A percentile compares a stretch with the other conserved stretches of the same genome.
These are phyloP conservation scores for Synanthedon myopaeformis DNA, from an alignment of 2,888 invertebrate genomes.

Conservation along the genomic window DNA sequence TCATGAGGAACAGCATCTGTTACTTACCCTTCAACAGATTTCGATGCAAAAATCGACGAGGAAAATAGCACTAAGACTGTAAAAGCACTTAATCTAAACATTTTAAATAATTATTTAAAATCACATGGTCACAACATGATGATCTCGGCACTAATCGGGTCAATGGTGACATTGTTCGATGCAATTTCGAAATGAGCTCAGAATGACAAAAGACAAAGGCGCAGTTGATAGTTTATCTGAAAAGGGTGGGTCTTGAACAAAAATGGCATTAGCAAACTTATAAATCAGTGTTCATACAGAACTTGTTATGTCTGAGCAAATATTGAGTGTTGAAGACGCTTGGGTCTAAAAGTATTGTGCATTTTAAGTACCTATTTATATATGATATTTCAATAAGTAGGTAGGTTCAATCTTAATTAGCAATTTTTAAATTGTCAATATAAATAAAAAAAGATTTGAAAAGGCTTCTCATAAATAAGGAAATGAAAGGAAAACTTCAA, in stretches of 20 bases:
- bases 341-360: no score
- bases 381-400: no score
- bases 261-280: conserved; percentile 50
- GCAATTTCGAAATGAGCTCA: conserved; percentile 40
- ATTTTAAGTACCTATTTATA: no score
- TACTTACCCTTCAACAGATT: conserved; percentile 50
- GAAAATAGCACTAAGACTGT: conserved; percentile 32
- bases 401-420: no score
- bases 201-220: conserved; percentile 28
- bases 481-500: no score
- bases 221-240: conserved; percentile 37
- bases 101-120: conserved; percentile 20
- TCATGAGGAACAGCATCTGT: no score
- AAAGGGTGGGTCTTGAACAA: conserved; percentile 43
- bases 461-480: no score
- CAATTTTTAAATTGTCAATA: no score
- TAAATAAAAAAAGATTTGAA: no score
- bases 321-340: conserved; percentile 8
- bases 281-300: conserved; percentile 51
- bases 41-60: conserved; percentile 36
- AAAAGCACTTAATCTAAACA: conserved; percentile 44
- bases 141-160: conserved; percentile 10
- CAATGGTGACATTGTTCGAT: conserved; percentile 25
- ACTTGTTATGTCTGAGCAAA: conserved; percentile 22
- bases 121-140: conserved; percentile 15